Evolutionary conservation across 2,888 invertebrate genomes (phyloP), one percentile per base, ranked within the genome.

Genomic region (Scrobipalpa costella): DNA sequence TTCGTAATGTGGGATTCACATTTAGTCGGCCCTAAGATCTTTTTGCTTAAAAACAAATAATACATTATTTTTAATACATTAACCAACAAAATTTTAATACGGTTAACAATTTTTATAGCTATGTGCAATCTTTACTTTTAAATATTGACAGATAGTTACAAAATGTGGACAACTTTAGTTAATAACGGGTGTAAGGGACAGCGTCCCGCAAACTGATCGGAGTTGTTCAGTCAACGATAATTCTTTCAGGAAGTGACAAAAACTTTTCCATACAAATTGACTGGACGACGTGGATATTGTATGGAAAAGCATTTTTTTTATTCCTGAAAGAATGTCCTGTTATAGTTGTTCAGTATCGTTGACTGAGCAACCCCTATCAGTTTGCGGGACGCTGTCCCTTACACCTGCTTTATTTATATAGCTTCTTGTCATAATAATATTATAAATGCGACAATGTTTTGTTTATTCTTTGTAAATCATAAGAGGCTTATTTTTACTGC

Each of bases 21-120:
- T 5, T 27, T 27, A 27, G 21, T 13, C 11, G 21, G 19, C 27
- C 17, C 49, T 19, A 49, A 49, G 7, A 19, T 8, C 2, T 49
- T 17, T 49, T 49, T 49, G 49, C 49, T 49, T 49, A 49, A 49
- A 49, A 52, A 52, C 50, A 52, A 52, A 52, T 52, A 52, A 52
- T 52, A 52, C 50, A 27, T 52, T 21, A 52, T 52, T 52, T 52
- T 52, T 52, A 52, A 52, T 52, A 52, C 19, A 52, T 21, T 52
- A 52, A 52, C 50, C 50, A 52, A 52, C 50, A 52, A 52, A 52
- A 21, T 52, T n/a, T 52, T 52, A 52, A 52, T 52, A 52, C 21
- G 11, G 27, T 52, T 52, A 52, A 52, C 50, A 52, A 52, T 52
- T 52, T 52, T 52, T 52, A 52, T 52, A 52, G 21, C 21, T 52